These are phyloP conservation scores for Limnodromus scolopaceus DNA, from an alignment of 2,797 vertebrate genomes.

Conservation along the genomic window DNA sequence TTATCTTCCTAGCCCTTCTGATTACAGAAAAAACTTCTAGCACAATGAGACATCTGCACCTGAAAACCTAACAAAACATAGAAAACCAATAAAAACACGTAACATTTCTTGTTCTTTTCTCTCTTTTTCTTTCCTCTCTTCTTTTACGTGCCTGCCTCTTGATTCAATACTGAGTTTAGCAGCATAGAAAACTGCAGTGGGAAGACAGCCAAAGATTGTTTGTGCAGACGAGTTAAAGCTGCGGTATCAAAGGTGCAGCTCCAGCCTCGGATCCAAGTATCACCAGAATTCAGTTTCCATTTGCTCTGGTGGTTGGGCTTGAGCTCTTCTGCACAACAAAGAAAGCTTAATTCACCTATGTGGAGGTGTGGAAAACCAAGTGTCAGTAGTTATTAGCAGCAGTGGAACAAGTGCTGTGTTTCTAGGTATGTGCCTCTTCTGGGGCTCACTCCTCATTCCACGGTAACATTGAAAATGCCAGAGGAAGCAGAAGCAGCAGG, in stretches of 20 bases:
- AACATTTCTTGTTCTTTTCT: not conserved
- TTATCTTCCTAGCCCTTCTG: not conserved
- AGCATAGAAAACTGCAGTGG: not conserved
- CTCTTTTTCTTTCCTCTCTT: not conserved
- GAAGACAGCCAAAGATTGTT: not conserved
- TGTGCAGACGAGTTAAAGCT: not conserved
- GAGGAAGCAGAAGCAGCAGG: conserved; percentile 55
- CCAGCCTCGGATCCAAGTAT: not conserved
- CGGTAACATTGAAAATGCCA: not conserved
- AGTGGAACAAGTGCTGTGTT: not conserved
- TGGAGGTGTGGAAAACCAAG: conserved; percentile 31
- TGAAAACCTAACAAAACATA: not conserved
- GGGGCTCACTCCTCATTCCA: conserved; percentile 30
- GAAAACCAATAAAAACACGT: accelerated
- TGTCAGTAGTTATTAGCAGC: conserved; percentile 9
- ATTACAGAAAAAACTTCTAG: not conserved
- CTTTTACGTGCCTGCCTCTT: not conserved
- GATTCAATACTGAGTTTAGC: not conserved
- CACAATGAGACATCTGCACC: not conserved
- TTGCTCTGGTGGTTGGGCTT: not conserved
- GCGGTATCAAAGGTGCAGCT: not conserved
- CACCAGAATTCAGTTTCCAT: not conserved
- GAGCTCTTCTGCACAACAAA: not conserved
- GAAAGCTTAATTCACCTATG: not conserved
- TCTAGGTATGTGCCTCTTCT: not conserved